Evolutionary conservation across 2,797 vertebrate genomes (phyloP).

Genomic region (Aphelocoma californica): DNA sequence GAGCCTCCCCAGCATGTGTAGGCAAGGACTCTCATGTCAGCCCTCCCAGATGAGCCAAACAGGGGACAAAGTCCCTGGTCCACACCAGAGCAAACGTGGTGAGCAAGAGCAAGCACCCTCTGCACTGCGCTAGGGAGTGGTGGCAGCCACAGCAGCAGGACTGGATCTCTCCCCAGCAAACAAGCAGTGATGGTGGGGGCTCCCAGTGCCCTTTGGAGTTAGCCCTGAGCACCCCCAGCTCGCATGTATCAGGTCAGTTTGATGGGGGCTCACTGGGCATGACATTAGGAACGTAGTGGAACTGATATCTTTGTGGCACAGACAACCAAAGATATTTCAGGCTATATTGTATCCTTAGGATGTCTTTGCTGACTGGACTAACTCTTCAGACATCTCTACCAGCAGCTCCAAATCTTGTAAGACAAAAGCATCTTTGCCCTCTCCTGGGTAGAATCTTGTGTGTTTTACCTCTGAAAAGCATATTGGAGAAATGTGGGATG

Average conservation of each 20-base stretch:
- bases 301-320: background rate
- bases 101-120: accelerated
- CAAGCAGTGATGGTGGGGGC: background rate
- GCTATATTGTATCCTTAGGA: background rate
- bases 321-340: background rate
- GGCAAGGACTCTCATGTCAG: background rate
- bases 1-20: background rate
- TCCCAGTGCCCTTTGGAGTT: background rate
- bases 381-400: background rate
- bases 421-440: background rate
- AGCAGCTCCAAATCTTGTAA: background rate
- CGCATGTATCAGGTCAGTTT: background rate
- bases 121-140: accelerated
- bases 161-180: background rate
- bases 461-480: background rate
- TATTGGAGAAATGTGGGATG: background rate
- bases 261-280: background rate
- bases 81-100: background rate
- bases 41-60: background rate
- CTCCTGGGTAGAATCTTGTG: background rate
- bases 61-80: too few relatives aligned
- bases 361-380: background rate
- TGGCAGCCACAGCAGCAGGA: background rate
- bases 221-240: background rate
- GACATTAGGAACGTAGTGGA: background rate